Percentiles rank a stretch among this genome's conserved stretches.
phyloP scores from a whole-genome alignment of 2,797 vertebrate species.

The Dallia pectoralis region DNA sequence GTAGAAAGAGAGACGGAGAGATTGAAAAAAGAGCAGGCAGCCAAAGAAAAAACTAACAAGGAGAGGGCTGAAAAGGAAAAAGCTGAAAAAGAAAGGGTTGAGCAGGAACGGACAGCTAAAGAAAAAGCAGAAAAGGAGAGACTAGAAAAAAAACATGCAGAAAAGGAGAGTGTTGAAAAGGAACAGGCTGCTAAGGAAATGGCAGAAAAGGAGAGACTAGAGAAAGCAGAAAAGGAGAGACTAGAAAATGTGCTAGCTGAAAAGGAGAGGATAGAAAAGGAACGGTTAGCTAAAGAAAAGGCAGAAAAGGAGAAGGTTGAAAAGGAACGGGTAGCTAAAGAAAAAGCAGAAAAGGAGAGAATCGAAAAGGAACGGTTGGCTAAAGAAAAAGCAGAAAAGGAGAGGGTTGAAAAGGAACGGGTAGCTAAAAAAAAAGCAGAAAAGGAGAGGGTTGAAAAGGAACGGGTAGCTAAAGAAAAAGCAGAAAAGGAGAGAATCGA shows the following conservation, averaged over 20 bases:
- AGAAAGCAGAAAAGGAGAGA: conserved; percentile 9
- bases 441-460: no score
- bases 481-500: conserved; percentile 5
- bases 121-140: conserved; percentile 22
- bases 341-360: background rate
- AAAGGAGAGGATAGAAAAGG: background rate
- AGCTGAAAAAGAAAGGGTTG: conserved; percentile 5
- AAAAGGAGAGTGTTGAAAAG: conserved; percentile 59
- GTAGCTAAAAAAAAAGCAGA: no score
- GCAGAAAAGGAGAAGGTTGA: conserved; percentile 16
- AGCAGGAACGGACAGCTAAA: conserved; percentile 1
- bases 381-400: no score
- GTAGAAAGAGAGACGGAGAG: conserved; percentile 21
- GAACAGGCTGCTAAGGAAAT: conserved; percentile 43
- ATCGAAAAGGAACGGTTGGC: background rate
- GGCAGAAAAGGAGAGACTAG: conserved; percentile 42
- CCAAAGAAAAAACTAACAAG: conserved; percentile 18
- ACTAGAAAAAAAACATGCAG: conserved; percentile 18
- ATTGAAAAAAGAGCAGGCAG: background rate
- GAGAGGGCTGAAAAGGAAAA: conserved; percentile 5
- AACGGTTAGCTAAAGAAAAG: background rate
- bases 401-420: no score
- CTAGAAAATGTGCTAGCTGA: background rate
- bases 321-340: background rate
- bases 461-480: conserved; percentile 2